Evolutionary conservation across 2,888 invertebrate genomes (phyloP), one percentile per base, ranked within the genome.

Genomic region (Thyatira batis): DNA sequence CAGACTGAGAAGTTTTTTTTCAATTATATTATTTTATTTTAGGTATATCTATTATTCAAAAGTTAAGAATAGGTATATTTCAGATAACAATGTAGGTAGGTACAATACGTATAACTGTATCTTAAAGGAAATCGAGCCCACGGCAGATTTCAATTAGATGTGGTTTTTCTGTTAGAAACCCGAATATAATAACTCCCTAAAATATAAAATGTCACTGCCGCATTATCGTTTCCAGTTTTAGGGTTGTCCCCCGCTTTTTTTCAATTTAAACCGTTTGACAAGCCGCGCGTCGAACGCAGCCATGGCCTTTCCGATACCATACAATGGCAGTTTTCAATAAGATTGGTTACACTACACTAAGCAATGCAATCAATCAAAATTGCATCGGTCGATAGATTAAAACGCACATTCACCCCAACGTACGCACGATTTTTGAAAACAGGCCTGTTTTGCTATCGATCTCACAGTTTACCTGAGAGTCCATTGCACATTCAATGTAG

Each of bases 271-370:
- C 82, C 87, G 80, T 89, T 87, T 87, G 89, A 88, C 85, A 85
- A 81, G 88, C 84, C 84, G 83, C 78, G 83, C 87, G 89, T 88
- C 88, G 81, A 78, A 82, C 81, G 80, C 89, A 88, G 86, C 81
- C 62, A 76, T 82, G 88, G 87, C 87, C 87, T 87, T 89, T 87
- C 82, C 80, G 82, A 82, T 78, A 69, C 74, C 77, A 67, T 78
- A 89, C 89, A 91, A 92, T 89, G 80, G 77, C 75, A 84, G 85
- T 89, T 90, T 91, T 90, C 92, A 91, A 91, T 92, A 88, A 91
- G 90, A 91, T 92, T 87, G 89, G 92, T 91, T 87, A 92, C 92
- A 91, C 84, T 89, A 91, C 92, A 92, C 89, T 91, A 89, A 89
- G 89, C 92, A 91, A 86, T 83, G 88, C 89, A 88, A 92, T 92